Evolutionary conservation across 2,797 vertebrate species (phyloP).

Genomic region (Chrosomus eos): DNA sequence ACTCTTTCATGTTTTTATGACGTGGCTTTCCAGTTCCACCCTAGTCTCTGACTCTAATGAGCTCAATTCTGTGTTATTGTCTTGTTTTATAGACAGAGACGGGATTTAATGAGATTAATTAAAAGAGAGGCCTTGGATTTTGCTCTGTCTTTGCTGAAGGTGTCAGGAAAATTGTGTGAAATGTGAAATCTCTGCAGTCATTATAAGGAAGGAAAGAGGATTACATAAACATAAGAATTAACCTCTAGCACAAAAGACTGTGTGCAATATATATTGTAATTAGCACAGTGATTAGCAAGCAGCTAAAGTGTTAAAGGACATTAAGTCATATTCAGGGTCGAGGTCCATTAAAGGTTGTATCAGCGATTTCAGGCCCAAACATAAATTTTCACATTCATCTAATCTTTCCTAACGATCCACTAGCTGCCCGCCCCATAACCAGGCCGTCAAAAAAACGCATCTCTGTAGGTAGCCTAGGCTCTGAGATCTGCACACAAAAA

Average conservation of each 20-base stretch:
- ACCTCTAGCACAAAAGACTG: neutral
- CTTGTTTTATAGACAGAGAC: constrained; percentile 62
- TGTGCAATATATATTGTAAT: neutral
- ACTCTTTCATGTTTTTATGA: constrained; percentile 66
- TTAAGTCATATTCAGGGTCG: neutral
- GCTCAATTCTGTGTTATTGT: constrained; percentile 56
- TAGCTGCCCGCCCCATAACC: too few species aligned
- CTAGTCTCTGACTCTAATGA: constrained; percentile 55
- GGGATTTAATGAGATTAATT: constrained; percentile 60
- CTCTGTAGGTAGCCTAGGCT: too few species aligned
- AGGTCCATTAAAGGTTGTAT: neutral
- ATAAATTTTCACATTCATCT: too few species aligned
- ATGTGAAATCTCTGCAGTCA: neutral
- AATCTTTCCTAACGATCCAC: too few species aligned
- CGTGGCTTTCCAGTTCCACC: constrained; percentile 60
- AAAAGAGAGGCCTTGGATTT: constrained; percentile 27
- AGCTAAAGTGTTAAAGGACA: neutral
- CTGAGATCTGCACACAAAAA: too few species aligned
- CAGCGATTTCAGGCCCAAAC: too few species aligned
- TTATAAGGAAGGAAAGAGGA: neutral
- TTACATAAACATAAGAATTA: neutral
- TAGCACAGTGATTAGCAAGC: neutral
- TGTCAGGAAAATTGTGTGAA: neutral
- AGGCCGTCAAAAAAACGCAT: too few species aligned
- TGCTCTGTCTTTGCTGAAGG: constrained; percentile 3